A percentile compares a stretch with the other conserved stretches of the same genome.
Conservation (phyloP, 2,797 vertebrate species). For the Hydrocynus forskahlii region DNA sequence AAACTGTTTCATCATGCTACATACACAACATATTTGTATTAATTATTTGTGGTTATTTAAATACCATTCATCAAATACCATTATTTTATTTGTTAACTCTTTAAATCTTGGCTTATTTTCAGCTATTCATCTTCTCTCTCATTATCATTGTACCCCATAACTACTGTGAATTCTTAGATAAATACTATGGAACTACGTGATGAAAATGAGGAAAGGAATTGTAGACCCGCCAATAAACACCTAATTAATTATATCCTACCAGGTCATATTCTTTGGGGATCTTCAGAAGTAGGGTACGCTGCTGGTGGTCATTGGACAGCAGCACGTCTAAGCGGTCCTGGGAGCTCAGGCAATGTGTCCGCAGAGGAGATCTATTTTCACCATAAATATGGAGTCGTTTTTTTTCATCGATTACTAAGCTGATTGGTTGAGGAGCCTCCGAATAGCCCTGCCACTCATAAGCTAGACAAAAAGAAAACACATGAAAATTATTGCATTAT, state of each 20-base stretch:
- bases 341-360: constrained; percentile 77
- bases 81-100: not conserved
- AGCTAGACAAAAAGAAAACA: constrained; percentile 70
- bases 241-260: constrained; percentile 69
- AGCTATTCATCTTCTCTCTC: not conserved
- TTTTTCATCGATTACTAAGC: constrained; percentile 80
- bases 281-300: constrained; percentile 84
- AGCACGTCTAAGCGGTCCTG: constrained; percentile 77
- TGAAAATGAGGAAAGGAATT: not conserved
- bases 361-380: constrained; percentile 72
- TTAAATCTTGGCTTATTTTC: not conserved
- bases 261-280: constrained; percentile 92
- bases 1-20: not conserved
- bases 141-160: not conserved
- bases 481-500: constrained; percentile 5
- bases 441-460: constrained; percentile 88
- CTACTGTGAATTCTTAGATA: not conserved
- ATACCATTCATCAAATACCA: not conserved
- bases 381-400: constrained; percentile 82
- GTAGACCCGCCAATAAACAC: not conserved
- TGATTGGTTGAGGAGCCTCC: constrained; percentile 74
- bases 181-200: not conserved
- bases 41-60: not conserved
- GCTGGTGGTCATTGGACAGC: constrained; percentile 82
- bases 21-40: not conserved